A percentile compares a stretch with the other conserved stretches of the same genome.
These are phyloP conservation scores for Sebastiscus tertius DNA, from an alignment of 2,797 vertebrate genomes.

Conservation along the genomic window DNA sequence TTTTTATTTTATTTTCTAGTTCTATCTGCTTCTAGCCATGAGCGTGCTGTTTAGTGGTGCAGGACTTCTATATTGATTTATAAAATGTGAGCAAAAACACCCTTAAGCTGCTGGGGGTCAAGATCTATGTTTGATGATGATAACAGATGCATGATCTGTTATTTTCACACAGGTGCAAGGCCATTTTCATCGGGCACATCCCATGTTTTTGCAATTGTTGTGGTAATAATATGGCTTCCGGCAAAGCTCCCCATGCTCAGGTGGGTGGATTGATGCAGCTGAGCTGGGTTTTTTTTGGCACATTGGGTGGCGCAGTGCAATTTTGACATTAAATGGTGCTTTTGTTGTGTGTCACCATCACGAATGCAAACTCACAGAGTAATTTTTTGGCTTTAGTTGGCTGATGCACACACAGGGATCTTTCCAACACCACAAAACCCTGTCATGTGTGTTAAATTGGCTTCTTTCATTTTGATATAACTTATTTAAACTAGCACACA, in stretches of 20 bases:
- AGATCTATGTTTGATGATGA: not conserved
- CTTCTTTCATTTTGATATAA: not conserved
- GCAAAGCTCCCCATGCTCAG: not conserved
- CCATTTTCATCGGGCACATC: not conserved
- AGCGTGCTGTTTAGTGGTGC: not conserved
- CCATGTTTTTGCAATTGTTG: not conserved
- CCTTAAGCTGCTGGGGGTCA: not conserved
- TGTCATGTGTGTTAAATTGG: not conserved
- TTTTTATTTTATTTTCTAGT: no score
- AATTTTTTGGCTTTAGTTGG: not conserved
- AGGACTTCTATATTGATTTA: not conserved
- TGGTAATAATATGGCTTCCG: not conserved
- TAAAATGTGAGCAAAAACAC: not conserved
- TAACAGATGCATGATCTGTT: not conserved
- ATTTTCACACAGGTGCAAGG: not conserved
- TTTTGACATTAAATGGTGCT: not conserved
- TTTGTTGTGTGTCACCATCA: constrained; percentile 1
- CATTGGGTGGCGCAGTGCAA: not conserved
- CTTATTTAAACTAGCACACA: not conserved
- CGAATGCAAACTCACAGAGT: not conserved
- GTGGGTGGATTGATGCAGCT: not conserved
- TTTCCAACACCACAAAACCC: not conserved
- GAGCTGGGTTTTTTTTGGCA: not conserved
- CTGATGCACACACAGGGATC: not conserved
- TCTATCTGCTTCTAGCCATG: not conserved